phyloP scores from a whole-genome alignment of 2,888 invertebrate species.

The Acanthosepion pharaonis region DNA sequence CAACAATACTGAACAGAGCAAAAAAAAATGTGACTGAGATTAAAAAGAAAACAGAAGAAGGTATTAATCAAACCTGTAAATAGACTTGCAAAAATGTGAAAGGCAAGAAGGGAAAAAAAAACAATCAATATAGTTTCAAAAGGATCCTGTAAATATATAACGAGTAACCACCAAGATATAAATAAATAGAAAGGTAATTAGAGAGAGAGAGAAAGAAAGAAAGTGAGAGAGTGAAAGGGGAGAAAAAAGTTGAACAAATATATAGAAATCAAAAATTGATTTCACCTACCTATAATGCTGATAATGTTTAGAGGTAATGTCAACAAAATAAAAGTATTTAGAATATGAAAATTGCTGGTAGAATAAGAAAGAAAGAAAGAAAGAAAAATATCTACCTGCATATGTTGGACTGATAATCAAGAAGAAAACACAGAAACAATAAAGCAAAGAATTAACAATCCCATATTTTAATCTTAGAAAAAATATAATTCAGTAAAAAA shows the following conservation, averaged over 20 bases:
- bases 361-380: not conserved
- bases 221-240: not conserved
- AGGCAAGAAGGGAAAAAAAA: constrained; percentile 36
- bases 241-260: not conserved
- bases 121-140: not conserved
- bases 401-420: constrained; percentile 9
- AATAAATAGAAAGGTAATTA: not conserved
- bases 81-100: constrained; percentile 16
- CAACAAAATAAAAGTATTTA: not conserved
- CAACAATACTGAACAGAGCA: not conserved
- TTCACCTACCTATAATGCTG: constrained; percentile 6
- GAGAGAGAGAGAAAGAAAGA: not conserved
- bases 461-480: not conserved
- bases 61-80: not conserved
- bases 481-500: not conserved
- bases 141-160: not conserved
- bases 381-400: constrained; percentile 11
- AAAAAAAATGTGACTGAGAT: not conserved
- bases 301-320: not conserved
- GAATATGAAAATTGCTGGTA: not conserved
- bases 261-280: not conserved
- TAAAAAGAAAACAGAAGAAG: not conserved
- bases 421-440: constrained; percentile 4
- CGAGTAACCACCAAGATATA: not conserved
- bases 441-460: not conserved